Percentiles rank a stretch among this genome's conserved stretches.
Evolutionary conservation across 2,888 invertebrate genomes (phyloP).

Genomic region (Drosophila bunnanda): DNA sequence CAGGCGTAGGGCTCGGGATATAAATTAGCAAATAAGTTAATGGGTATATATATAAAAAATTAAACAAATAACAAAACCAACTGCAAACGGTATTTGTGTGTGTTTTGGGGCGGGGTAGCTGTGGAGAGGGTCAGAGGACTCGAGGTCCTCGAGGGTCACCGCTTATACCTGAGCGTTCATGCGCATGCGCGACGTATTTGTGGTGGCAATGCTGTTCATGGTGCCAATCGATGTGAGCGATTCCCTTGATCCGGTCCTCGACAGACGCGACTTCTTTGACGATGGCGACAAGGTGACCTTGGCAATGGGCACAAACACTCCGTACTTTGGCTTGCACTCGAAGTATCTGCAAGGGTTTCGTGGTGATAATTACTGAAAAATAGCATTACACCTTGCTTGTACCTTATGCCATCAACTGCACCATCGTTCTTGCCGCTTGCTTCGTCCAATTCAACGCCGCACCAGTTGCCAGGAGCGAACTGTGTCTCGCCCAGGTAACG

Average conservation of each 20-base stretch:
- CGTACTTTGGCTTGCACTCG: slow-evolving; percentile 94
- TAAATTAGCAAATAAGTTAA: slow-evolving; percentile 24
- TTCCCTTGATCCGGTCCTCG: slow-evolving; percentile 92
- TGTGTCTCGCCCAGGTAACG: slow-evolving; percentile 94
- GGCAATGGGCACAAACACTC: slow-evolving; percentile 95
- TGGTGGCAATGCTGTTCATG: slow-evolving; percentile 86
- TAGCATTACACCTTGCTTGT: neutral
- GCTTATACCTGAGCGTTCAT: slow-evolving; percentile 84
- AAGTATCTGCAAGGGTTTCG: slow-evolving; percentile 91
- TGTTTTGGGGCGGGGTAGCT: neutral
- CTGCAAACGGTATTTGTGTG: slow-evolving; percentile 44
- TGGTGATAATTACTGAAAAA: no score
- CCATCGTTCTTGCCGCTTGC: slow-evolving; percentile 98
- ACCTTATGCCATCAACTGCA: slow-evolving; percentile 96
- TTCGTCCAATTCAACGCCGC: slow-evolving; percentile 97
- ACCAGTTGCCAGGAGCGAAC: slow-evolving; percentile 97
- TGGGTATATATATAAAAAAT: slow-evolving; percentile 13
- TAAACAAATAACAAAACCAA: slow-evolving; percentile 36
- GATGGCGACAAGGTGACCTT: slow-evolving; percentile 95
- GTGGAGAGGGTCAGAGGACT: neutral
- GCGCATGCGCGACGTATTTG: slow-evolving; percentile 85
- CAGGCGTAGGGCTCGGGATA: slow-evolving; percentile 4
- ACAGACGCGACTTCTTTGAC: slow-evolving; percentile 88
- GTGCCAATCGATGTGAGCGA: slow-evolving; percentile 90
- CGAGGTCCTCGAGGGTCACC: slow-evolving; percentile 36